Base-by-base conservation (phyloP, 1,140 invertebrate species). In the Nephotettix cincticeps region DNA sequence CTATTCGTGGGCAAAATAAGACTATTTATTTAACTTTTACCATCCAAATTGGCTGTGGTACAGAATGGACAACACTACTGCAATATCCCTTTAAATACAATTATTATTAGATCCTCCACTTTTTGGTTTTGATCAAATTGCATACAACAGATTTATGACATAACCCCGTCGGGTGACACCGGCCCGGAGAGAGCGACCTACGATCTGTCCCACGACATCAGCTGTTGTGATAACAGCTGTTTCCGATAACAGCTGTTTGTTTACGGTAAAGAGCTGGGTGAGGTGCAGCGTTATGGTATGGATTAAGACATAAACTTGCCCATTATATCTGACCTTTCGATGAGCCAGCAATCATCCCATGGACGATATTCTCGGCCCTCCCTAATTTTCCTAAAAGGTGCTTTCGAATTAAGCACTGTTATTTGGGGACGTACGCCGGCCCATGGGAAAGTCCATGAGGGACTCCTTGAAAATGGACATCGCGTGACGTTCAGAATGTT, bases 311-410 rank as follows among this genome's bases (percentile, higher is more conserved):
- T 61, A 61, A 61, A 61, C 56, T 61, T 23, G 56, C 27, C n/a
- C 25, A 61, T 61, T 61, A 61, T 61, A 4, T 27, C 23, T 61
- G 56, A 61, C 56, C 56, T 61, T 61, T 61, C 23, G 27, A 27
- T 61, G 56, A 14, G 56, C 13, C 23, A 4, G 28, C 6, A 21
- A n/a, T 11, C 11, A 61, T n/a, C 47, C 47, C 47, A n/a, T 51
- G 32, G 32, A 4, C 32, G 32, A 36, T 36, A 14, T 36, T 4
- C 32, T 36, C 32, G 56, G 56, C 25, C 56, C 56, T 27, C 56
- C 47, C 56, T 61, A 61, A 61, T 61, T 61, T 61, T 61, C 25
- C 56, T 61, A 61, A 61, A 61, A 61, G 56, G 56, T 61, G 56
- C 56, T 61, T 61, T 61, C 56, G 56, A 2, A 61, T 61, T 61